These are phyloP conservation scores for Zaprionus kolodkinae DNA, from an alignment of 1,140 invertebrate species.

Conservation along the genomic window DNA sequence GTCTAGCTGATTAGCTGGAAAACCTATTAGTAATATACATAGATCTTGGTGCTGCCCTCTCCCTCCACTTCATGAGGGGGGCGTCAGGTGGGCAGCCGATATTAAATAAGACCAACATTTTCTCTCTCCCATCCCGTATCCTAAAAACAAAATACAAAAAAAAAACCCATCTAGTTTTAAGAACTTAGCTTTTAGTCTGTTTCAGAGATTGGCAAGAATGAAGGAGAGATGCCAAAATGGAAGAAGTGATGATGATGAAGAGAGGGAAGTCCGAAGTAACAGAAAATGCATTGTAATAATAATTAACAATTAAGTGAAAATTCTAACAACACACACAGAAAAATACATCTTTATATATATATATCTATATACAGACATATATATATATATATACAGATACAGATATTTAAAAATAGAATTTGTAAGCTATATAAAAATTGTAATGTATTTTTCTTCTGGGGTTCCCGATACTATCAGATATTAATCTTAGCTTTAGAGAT, in stretches of 20 bases:
- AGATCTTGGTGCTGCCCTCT: background rate
- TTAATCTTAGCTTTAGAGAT: background rate
- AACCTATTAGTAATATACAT: conserved; percentile 21
- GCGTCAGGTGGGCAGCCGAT: background rate
- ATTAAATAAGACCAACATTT: background rate
- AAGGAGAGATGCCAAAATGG: background rate
- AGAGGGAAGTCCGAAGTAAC: background rate
- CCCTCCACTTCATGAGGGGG: background rate
- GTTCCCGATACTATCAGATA: background rate
- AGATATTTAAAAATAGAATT: conserved; percentile 36
- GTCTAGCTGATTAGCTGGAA: conserved; percentile 15
- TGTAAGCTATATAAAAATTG: conserved; percentile 27
- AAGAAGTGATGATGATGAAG: background rate
- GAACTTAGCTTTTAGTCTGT: conserved; percentile 12
- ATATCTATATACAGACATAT: conserved; percentile 5
- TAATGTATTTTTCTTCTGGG: conserved; percentile 5
- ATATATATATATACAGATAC: conserved; percentile 11
- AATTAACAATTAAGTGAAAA: conserved; percentile 16
- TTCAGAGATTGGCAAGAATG: background rate
- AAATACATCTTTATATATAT: background rate
- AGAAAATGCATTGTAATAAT: conserved; percentile 36
- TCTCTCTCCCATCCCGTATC: background rate
- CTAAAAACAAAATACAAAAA: background rate
- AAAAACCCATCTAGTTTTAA: conserved; percentile 4
- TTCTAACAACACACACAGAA: conserved; percentile 1